These are phyloP conservation scores for Archegozetes longisetosus DNA, from an alignment of 1,140 invertebrate species.

Conservation along the genomic window DNA sequence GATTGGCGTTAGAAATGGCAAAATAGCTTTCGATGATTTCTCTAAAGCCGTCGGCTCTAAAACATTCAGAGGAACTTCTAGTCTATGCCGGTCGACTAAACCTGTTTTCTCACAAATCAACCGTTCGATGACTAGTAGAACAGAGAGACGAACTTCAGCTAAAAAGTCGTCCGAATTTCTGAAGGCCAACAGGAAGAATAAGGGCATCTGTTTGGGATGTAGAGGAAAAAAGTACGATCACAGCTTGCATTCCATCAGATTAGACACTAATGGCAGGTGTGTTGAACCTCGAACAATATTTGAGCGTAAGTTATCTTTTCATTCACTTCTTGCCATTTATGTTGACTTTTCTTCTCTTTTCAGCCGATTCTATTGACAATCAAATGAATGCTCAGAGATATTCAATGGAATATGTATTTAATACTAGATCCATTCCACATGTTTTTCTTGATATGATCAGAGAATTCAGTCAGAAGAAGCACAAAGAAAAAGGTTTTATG, in stretches of 20 bases:
- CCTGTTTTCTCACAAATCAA: background rate
- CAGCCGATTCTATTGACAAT: background rate
- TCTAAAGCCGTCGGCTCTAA: background rate
- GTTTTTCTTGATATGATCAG: conserved; percentile 9
- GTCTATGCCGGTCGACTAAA: background rate
- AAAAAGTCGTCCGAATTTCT: background rate
- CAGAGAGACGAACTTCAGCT: background rate
- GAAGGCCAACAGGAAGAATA: background rate
- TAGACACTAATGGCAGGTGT: conserved; percentile 5
- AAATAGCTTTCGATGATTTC: background rate
- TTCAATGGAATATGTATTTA: conserved; percentile 10
- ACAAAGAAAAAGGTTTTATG: background rate
- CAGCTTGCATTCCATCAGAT: background rate
- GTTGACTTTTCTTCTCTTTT: no score
- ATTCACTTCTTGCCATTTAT: background rate
- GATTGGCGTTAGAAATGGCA: no score
- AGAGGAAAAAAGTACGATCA: conserved; percentile 7
- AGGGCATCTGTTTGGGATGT: conserved; percentile 7
- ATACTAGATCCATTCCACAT: conserved; percentile 2
- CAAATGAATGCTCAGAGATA: conserved; percentile 3
- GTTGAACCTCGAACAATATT: conserved; percentile 4
- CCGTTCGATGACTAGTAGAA: background rate
- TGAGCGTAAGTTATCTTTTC: conserved; percentile 6
- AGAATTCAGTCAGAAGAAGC: background rate
- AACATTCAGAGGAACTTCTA: background rate